Conservation (phyloP, 2,797 vertebrate species). For the Molossus molossus region DNA sequence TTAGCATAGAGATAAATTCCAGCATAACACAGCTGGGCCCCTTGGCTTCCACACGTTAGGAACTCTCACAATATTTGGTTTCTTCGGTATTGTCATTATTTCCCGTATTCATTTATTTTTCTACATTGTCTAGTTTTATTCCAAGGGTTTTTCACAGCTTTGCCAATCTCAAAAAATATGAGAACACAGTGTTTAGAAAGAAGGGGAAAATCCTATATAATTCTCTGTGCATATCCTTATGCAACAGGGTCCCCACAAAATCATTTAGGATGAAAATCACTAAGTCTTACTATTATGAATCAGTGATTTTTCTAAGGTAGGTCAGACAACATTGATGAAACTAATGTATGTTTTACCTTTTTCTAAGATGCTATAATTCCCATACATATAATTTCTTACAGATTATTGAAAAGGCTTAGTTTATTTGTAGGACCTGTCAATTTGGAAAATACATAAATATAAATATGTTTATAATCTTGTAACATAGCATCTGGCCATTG, state of each 20-base stretch:
- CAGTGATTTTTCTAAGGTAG: not conserved
- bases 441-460: not conserved
- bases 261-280: not conserved
- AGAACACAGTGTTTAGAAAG: not conserved
- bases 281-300: not conserved
- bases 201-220: not conserved
- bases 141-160: constrained; percentile 32
- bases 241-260: not conserved
- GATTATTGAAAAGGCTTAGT: constrained; percentile 1
- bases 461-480: not conserved
- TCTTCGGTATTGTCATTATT: constrained; percentile 44
- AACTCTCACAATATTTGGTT: constrained; percentile 15
- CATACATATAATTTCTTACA: not conserved
- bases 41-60: constrained; percentile 24
- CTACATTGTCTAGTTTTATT: not conserved
- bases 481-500: not conserved
- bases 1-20: constrained; percentile 54
- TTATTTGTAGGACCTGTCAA: not conserved
- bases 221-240: not conserved
- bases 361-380: not conserved
- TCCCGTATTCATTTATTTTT: not conserved
- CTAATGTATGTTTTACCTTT: not conserved
- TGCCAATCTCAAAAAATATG: not conserved
- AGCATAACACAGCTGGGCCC: constrained; percentile 12
- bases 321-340: not conserved